A percentile compares a stretch with the other conserved stretches of the same genome.
These are phyloP conservation scores for Rhabdomys dilectus DNA, from an alignment of 2,113 vertebrate species.

Conservation along the genomic window DNA sequence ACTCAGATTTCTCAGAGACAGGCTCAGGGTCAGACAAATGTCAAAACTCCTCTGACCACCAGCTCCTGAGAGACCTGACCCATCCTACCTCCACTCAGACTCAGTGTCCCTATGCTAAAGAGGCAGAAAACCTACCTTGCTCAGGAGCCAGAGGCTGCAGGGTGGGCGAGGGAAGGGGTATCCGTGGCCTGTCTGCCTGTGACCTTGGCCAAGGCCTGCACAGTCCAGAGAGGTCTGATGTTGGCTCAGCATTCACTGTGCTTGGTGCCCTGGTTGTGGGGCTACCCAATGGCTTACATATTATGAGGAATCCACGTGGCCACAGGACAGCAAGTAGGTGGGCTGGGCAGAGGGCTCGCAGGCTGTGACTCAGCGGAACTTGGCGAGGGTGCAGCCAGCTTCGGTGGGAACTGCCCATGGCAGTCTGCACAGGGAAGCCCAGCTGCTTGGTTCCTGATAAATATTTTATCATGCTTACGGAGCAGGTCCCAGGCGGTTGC, in stretches of 20 bases:
- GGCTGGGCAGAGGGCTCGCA: background rate
- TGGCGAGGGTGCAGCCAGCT: background rate
- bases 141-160: background rate
- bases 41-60: fast-evolving
- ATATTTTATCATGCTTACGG: constrained; percentile 69
- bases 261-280: background rate
- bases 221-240: background rate
- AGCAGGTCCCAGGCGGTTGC: constrained; percentile 37
- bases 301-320: background rate
- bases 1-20: fast-evolving
- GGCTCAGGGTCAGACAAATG: no score
- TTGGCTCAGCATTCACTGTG: background rate
- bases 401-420: background rate
- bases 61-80: fast-evolving
- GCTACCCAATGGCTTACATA: constrained; percentile 26
- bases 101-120: fast-evolving
- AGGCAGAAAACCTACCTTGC: background rate
- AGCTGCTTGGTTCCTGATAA: background rate
- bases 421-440: background rate
- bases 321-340: constrained; percentile 27
- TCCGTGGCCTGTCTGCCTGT: fast-evolving
- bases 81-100: background rate
- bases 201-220: background rate
- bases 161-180: fast-evolving
- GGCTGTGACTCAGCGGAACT: constrained; percentile 51